Conservation (phyloP, 2,797 vertebrate species). For the Acanthopagrus latus region DNA sequence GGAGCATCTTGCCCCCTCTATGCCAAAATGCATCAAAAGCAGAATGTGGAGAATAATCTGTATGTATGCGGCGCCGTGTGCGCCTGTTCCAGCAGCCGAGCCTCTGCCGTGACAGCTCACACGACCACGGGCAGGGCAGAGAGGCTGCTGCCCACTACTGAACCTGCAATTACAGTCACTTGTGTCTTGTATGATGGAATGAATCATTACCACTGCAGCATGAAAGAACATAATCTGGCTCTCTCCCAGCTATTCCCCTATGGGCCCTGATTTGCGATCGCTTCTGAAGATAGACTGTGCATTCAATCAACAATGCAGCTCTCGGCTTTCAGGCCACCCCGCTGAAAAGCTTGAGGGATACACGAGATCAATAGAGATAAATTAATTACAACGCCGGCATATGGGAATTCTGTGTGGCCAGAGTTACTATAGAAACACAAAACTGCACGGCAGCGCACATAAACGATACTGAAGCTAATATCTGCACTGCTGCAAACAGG, state of each 20-base stretch:
- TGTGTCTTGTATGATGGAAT: slow-evolving; percentile 68
- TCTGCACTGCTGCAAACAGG: slow-evolving; percentile 37
- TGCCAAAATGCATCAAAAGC: slow-evolving; percentile 51
- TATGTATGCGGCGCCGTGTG: slow-evolving; percentile 20
- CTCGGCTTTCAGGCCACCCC: slow-evolving; percentile 75
- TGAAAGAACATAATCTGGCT: slow-evolving; percentile 75
- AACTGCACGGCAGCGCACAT: slow-evolving; percentile 44
- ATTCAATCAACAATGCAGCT: slow-evolving; percentile 80
- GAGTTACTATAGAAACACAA: slow-evolving; percentile 73
- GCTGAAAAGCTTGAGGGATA: slow-evolving; percentile 76
- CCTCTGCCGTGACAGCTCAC: slow-evolving; percentile 22
- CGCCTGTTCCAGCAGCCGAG: slow-evolving; percentile 18
- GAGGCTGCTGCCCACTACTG: slow-evolving; percentile 41
- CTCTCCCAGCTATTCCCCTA: slow-evolving; percentile 67
- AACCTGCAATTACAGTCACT: slow-evolving; percentile 69
- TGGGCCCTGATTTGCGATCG: slow-evolving; percentile 78
- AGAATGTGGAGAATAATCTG: slow-evolving; percentile 44
- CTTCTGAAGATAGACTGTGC: slow-evolving; percentile 77
- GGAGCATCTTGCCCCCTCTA: slow-evolving; percentile 45
- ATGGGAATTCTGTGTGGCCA: slow-evolving; percentile 65
- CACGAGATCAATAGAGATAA: slow-evolving; percentile 83
- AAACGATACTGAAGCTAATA: slow-evolving; percentile 52
- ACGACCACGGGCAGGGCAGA: slow-evolving; percentile 42
- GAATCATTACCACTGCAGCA: slow-evolving; percentile 77
- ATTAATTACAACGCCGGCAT: slow-evolving; percentile 81